Evolutionary conservation across 2,113 vertebrate species (phyloP).

Genomic region (Calypte anna): DNA sequence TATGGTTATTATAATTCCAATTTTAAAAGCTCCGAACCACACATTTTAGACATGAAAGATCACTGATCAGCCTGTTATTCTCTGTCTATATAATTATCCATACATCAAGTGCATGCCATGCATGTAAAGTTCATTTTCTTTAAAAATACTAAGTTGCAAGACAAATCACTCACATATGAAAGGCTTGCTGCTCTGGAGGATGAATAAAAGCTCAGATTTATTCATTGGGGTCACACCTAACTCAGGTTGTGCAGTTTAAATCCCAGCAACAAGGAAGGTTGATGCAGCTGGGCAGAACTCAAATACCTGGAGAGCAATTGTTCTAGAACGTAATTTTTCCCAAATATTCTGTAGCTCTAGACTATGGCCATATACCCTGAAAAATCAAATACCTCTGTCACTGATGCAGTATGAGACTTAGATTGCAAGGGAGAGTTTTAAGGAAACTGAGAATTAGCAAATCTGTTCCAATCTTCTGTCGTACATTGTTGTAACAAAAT

Average conservation of each 20-base stretch:
- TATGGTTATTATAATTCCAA: neutral
- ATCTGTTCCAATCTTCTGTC: neutral
- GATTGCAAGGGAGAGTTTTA: neutral
- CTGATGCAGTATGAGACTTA: neutral
- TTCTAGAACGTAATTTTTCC: neutral
- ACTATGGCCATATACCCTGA: neutral
- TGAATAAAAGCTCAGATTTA: neutral
- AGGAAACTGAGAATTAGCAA: neutral
- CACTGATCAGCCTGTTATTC: neutral
- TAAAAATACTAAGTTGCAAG: neutral
- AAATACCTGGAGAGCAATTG: accelerated
- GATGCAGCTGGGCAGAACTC: neutral
- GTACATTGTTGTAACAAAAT: neutral
- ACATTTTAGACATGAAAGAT: neutral
- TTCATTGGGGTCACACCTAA: neutral
- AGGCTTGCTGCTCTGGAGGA: neutral
- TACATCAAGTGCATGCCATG: neutral
- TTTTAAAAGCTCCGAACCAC: neutral
- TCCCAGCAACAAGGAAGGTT: neutral
- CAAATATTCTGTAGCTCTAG: neutral
- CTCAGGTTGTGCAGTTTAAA: neutral
- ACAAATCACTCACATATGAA: neutral
- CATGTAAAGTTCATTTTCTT: neutral
- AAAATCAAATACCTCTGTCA: slow-evolving; percentile 6
- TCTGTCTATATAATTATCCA: neutral